Evolutionary conservation across 1,140 invertebrate species (phyloP), one percentile per base, ranked within the genome.

Genomic region (Orius insidiosus): DNA sequence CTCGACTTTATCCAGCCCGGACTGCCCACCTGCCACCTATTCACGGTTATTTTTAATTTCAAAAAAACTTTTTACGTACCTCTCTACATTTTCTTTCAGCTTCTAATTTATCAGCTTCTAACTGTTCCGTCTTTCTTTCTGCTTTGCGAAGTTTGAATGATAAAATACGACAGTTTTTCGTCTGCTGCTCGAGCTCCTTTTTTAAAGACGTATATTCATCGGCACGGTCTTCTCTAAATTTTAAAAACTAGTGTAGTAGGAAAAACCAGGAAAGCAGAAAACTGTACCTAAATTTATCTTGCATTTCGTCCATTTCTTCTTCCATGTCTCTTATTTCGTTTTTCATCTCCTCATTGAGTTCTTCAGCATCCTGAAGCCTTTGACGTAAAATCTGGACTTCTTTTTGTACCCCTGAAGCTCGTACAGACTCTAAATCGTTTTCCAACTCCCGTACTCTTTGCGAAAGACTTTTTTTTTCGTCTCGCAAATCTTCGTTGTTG

Each of bases 121-220:
- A 61, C 55, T 88, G 79, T 48, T 98, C 93, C 19, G 78, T 72
- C 59, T 78, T 78, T 46, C 93, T 73, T 63, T 99, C 96, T 15
- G 87, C 75, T 71, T 98, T 99, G 55, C 93, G 76, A 41, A 98
- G 66, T 66, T 98, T 98, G 61, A 98, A 98, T 49, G 96, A 96
- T 18, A 99, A 69, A 54, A 99, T 93, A 52, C 95, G 74, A 65
- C 93, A 98, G 65, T 98, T 98, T 63, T 99, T 98, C 18, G 88
- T 88, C n/a, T 83, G 84, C 58, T 88, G 84, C 57, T 96, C 90
- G 46, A 95, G 70, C 65, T 92, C 87, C 59, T 90, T 84, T 64
- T n/a, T 90, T 80, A 95, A 60, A 48, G 81, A 85, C n/a, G 88
- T 80, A 61, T 97, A 97, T 63, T 97, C 93, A 55, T 96, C 88